phyloP scores from a whole-genome alignment of 2,888 invertebrate species.

The Dione juno region DNA sequence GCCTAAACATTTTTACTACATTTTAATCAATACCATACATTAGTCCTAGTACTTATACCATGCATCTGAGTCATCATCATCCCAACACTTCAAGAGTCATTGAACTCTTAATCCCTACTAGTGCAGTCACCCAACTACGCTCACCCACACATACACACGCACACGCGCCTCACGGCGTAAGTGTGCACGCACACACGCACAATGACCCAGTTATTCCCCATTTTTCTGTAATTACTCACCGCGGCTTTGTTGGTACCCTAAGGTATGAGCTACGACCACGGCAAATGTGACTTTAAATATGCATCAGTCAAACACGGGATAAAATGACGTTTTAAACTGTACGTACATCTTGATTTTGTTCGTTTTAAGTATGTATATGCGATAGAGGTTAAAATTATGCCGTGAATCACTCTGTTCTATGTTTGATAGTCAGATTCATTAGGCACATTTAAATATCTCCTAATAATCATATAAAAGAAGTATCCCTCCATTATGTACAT shows the following conservation, averaged over 20 bases:
- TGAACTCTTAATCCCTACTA: slow-evolving; percentile 47
- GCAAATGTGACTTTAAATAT: slow-evolving; percentile 39
- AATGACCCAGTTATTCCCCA: slow-evolving; percentile 78
- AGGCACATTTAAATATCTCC: too few species aligned
- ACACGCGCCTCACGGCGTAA: slow-evolving; percentile 46
- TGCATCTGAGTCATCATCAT: slow-evolving; percentile 39
- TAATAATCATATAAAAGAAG: too few species aligned
- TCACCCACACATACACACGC: slow-evolving; percentile 64
- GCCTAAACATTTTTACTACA: background rate
- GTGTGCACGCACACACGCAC: slow-evolving; percentile 57
- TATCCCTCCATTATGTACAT: too few species aligned
- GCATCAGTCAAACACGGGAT: slow-evolving; percentile 24
- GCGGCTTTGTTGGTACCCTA: slow-evolving; percentile 69
- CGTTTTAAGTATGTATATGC: background rate
- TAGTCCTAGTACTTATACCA: slow-evolving; percentile 21
- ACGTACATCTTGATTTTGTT: slow-evolving; percentile 8
- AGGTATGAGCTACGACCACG: slow-evolving; percentile 43
- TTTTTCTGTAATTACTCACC: slow-evolving; percentile 82
- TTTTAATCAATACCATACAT: slow-evolving; percentile 13
- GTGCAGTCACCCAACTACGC: slow-evolving; percentile 41
- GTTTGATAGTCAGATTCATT: too few species aligned
- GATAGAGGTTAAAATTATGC: background rate
- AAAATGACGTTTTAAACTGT: slow-evolving; percentile 18
- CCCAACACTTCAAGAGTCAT: slow-evolving; percentile 44
- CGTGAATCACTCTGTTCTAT: background rate